phyloP scores from a whole-genome alignment of 2,797 vertebrate genomes.

The Neomorphus geoffroyi region DNA sequence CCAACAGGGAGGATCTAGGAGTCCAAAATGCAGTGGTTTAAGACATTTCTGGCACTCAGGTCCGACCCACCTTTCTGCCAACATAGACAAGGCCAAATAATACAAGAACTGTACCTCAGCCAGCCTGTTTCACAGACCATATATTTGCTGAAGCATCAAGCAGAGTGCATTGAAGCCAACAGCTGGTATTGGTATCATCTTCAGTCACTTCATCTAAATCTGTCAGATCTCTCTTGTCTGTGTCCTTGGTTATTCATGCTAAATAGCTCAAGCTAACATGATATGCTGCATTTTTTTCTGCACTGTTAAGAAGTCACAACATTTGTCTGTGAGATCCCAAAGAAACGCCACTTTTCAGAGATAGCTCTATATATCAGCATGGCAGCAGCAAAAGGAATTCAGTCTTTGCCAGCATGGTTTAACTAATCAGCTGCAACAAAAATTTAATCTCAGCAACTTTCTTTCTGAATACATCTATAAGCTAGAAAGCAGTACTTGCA shows the following conservation, averaged over 20 bases:
- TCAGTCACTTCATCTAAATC: constrained; percentile 32
- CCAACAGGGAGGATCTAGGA: not conserved
- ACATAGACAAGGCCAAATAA: not conserved
- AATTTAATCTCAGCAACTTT: not conserved
- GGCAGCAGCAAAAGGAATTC: not conserved
- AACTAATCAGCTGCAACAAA: not conserved
- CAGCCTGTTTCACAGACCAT: constrained; percentile 35
- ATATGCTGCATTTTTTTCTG: not conserved
- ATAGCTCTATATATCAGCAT: not conserved
- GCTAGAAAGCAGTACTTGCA: not conserved
- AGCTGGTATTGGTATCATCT: constrained; percentile 39
- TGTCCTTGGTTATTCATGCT: not conserved
- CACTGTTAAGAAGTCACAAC: not conserved
- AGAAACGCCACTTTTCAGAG: not conserved
- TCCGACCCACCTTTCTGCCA: constrained; percentile 1
- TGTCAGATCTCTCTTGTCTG: not conserved
- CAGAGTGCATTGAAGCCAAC: not conserved
- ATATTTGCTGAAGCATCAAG: constrained; percentile 25
- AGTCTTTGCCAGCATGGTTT: not conserved
- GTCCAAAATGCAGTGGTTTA: not conserved
- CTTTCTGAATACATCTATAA: not conserved
- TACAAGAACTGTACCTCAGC: not conserved
- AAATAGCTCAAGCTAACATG: constrained; percentile 2
- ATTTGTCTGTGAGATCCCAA: not conserved
- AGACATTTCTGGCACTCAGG: not conserved